These are phyloP conservation scores for Okapia johnstoni DNA, from an alignment of 2,113 vertebrate species.

Conservation along the genomic window DNA sequence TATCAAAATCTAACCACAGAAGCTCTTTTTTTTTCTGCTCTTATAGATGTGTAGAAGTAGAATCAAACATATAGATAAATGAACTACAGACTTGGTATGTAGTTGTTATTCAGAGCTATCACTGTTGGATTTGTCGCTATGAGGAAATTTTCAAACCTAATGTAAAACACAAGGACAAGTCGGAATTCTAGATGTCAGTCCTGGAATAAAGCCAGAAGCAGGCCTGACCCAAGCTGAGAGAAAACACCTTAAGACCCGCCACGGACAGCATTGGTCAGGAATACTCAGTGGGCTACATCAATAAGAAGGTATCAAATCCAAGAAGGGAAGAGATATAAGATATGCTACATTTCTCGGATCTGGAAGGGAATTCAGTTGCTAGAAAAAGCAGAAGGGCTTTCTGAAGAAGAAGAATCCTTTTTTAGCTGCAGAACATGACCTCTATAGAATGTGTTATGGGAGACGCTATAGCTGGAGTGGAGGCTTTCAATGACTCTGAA, in stretches of 20 bases:
- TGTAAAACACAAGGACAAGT: not conserved
- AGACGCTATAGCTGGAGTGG: not conserved
- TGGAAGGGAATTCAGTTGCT: not conserved
- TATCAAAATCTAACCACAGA: not conserved
- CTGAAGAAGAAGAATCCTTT: not conserved
- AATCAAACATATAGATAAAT: not conserved
- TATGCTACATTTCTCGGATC: not conserved
- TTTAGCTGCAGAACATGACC: not conserved
- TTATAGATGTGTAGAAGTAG: not conserved
- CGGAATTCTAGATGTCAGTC: not conserved
- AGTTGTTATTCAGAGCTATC: not conserved
- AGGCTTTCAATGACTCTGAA: not conserved
- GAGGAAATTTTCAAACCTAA: not conserved
- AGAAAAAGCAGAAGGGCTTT: not conserved
- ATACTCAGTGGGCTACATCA: not conserved
- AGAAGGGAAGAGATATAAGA: not conserved
- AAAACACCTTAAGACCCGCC: not conserved
- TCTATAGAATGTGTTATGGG: not conserved
- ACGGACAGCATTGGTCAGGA: not conserved
- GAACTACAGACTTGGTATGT: not conserved
- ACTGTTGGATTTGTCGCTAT: not conserved
- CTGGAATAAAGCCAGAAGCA: not conserved
- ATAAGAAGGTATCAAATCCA: not conserved
- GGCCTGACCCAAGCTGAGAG: not conserved
- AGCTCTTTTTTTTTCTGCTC: not conserved